Evolutionary conservation across 1,140 invertebrate species (phyloP).

Genomic region (Atopsyche davidsoni): DNA sequence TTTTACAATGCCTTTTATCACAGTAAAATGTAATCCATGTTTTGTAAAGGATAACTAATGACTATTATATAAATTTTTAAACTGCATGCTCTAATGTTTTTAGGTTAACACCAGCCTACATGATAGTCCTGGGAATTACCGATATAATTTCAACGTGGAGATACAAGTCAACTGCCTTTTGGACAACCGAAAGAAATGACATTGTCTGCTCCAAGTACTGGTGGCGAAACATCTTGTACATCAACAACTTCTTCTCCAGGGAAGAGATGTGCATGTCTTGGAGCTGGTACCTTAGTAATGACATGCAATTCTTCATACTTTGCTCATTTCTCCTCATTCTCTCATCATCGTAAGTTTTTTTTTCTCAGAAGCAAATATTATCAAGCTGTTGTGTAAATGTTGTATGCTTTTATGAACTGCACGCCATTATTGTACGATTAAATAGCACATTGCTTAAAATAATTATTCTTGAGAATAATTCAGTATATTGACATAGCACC

Average conservation of each 20-base stretch:
- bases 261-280: conserved; percentile 63
- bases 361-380: neutral
- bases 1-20: no score
- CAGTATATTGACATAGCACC: no score
- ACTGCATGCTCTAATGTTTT: no score
- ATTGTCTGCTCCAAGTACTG: conserved; percentile 52
- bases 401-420: neutral
- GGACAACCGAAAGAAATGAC: conserved; percentile 44
- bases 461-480: conserved; percentile 5
- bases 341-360: neutral
- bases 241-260: conserved; percentile 53
- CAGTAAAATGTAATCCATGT: no score
- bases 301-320: conserved; percentile 73
- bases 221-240: conserved; percentile 60
- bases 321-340: conserved; percentile 35
- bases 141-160: conserved; percentile 48
- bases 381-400: conserved; percentile 1
- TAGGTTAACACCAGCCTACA: conserved; percentile 50
- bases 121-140: conserved; percentile 47
- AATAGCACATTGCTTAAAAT: conserved; percentile 1
- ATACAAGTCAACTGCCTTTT: conserved; percentile 44
- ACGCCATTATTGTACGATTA: neutral
- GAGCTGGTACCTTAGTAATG: conserved; percentile 77
- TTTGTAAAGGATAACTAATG: no score
- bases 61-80: no score